phyloP scores from a whole-genome alignment of 2,797 vertebrate species.

The Bovichtus diacanthus region DNA sequence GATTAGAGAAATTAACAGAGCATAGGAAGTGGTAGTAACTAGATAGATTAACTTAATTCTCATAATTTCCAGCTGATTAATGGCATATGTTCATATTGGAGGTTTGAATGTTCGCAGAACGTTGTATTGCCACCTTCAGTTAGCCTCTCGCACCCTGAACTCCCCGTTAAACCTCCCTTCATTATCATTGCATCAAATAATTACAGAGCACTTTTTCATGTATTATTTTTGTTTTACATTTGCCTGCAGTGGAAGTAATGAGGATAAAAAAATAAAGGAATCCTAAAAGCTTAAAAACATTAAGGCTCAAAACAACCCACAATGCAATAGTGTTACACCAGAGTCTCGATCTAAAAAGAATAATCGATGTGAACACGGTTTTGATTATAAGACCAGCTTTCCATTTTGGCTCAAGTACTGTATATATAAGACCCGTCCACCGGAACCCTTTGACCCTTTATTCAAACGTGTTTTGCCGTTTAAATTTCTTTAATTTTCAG shows the following conservation, averaged over 20 bases:
- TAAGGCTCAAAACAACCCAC: neutral
- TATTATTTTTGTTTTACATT: neutral
- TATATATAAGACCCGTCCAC: too few species aligned
- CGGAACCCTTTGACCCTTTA: too few species aligned
- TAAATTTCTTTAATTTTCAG: neutral
- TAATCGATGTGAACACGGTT: too few species aligned
- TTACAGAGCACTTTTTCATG: neutral
- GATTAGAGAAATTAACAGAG: slow-evolving; percentile 78
- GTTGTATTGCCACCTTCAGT: slow-evolving; percentile 18
- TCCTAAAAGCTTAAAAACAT: neutral
- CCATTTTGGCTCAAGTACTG: too few species aligned
- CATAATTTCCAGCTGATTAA: slow-evolving; percentile 70
- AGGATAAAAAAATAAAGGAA: neutral
- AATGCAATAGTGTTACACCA: neutral
- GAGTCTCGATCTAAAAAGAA: too few species aligned
- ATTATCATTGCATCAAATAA: neutral
- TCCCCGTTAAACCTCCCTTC: neutral
- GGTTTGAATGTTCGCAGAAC: slow-evolving; percentile 41
- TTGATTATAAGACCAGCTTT: too few species aligned
- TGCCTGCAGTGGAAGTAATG: neutral
- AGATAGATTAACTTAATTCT: slow-evolving; percentile 69
- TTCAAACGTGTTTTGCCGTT: neutral
- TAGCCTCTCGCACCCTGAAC: neutral
- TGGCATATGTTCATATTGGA: slow-evolving; percentile 64
- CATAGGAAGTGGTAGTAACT: slow-evolving; percentile 58